These are phyloP conservation scores for Acleris literana DNA, from an alignment of 2,888 invertebrate species.

Conservation along the genomic window DNA sequence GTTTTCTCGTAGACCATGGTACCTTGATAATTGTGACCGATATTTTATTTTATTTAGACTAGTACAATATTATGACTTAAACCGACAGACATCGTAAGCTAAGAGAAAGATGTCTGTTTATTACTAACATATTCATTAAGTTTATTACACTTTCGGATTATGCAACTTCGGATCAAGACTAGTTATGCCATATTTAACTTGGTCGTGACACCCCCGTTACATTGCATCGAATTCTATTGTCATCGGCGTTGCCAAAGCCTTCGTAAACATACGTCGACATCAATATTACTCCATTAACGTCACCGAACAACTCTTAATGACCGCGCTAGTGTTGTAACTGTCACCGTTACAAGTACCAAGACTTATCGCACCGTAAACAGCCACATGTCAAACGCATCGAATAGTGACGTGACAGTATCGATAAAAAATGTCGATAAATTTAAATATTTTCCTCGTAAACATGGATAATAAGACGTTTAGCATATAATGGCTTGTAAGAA, in stretches of 20 bases:
- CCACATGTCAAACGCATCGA: slow-evolving; percentile 51
- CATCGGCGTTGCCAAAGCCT: slow-evolving; percentile 32
- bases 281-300: slow-evolving; percentile 60
- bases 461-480: slow-evolving; percentile 10
- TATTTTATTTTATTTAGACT: too few species aligned
- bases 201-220: slow-evolving; percentile 10
- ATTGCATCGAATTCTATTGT: slow-evolving; percentile 15
- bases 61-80: too few species aligned
- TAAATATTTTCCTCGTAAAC: slow-evolving; percentile 26
- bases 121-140: too few species aligned
- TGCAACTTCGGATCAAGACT: not conserved
- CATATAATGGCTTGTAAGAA: slow-evolving; percentile 19
- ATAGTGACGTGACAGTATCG: slow-evolving; percentile 48
- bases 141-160: too few species aligned
- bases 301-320: slow-evolving; percentile 64
- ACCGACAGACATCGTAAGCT: too few species aligned
- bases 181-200: slow-evolving; percentile 10
- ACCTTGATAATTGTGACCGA: too few species aligned
- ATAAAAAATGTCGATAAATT: slow-evolving; percentile 16
- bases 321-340: slow-evolving; percentile 63
- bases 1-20: too few species aligned
- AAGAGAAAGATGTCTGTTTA: too few species aligned
- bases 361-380: slow-evolving; percentile 66
- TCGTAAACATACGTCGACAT: slow-evolving; percentile 50
- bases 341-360: slow-evolving; percentile 63